Conservation (phyloP, 1,140 invertebrate genomes). For the Drosophila grimshawi region DNA sequence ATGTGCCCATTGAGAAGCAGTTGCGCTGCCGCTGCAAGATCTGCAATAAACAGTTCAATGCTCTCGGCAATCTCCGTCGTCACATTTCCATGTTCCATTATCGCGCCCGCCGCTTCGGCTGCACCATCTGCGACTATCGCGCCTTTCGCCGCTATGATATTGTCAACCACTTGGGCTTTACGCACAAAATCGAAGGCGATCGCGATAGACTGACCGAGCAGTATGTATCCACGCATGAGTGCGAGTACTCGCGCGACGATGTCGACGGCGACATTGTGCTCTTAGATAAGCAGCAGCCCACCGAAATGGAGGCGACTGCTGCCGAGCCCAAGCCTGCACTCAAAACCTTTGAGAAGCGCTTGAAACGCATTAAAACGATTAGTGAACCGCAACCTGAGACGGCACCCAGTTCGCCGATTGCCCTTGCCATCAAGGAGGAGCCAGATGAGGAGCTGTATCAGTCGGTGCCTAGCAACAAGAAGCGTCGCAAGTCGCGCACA, state of each 20-base stretch:
- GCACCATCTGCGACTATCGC: conserved; percentile 86
- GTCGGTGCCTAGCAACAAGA: conserved; percentile 49
- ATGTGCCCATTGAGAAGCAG: conserved; percentile 67
- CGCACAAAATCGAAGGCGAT: conserved; percentile 83
- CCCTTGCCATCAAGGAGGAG: conserved; percentile 51
- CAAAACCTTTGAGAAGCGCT: conserved; percentile 64
- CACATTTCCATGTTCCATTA: conserved; percentile 86
- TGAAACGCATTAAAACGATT: conserved; percentile 56
- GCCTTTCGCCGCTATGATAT: conserved; percentile 86
- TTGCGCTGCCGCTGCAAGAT: conserved; percentile 79
- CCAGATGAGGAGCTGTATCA: conserved; percentile 40
- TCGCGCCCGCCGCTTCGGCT: conserved; percentile 86
- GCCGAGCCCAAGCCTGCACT: conserved; percentile 39
- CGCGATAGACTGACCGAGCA: conserved; percentile 67
- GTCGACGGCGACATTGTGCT: conserved; percentile 76
- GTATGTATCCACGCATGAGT: conserved; percentile 75
- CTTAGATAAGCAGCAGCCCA: conserved; percentile 49
- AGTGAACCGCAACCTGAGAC: conserved; percentile 37
- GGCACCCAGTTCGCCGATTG: conserved; percentile 30
- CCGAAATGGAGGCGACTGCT: not conserved
- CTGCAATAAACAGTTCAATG: conserved; percentile 83
- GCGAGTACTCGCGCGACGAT: conserved; percentile 77
- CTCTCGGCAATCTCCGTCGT: conserved; percentile 84
- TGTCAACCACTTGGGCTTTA: conserved; percentile 86
- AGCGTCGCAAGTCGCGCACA: conserved; percentile 67